These are phyloP conservation scores for Phthorimaea operculella DNA, from an alignment of 1,140 invertebrate species.

Conservation along the genomic window DNA sequence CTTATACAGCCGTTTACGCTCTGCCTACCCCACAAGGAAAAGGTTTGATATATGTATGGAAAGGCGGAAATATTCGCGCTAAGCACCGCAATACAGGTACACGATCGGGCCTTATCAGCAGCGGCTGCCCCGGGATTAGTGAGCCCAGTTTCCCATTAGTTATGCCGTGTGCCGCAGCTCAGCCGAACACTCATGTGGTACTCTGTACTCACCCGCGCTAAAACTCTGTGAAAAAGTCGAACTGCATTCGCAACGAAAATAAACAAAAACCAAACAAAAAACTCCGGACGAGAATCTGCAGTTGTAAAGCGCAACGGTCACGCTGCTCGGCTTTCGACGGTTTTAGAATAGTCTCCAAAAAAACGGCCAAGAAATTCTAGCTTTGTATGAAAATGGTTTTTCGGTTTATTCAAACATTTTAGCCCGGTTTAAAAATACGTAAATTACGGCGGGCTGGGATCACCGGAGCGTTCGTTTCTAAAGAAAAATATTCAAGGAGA, in stretches of 20 bases:
- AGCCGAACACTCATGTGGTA: neutral
- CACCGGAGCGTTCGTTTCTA: neutral
- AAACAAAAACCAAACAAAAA: conserved; percentile 3
- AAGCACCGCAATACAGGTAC: too few species aligned
- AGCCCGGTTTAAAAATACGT: conserved; percentile 2
- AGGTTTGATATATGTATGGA: too few species aligned
- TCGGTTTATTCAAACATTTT: conserved; percentile 6
- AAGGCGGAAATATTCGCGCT: too few species aligned
- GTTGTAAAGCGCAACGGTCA: conserved; percentile 6
- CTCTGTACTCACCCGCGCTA: neutral
- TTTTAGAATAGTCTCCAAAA: conserved; percentile 4
- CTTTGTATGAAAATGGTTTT: conserved; percentile 5
- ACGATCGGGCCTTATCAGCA: too few species aligned
- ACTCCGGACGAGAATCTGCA: conserved; percentile 3
- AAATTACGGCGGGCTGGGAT: neutral
- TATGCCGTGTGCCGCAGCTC: neutral
- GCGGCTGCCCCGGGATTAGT: neutral
- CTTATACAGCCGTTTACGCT: too few species aligned
- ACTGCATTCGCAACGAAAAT: conserved; percentile 4
- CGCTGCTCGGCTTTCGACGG: conserved; percentile 5
- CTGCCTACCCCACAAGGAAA: too few species aligned
- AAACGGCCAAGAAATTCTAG: conserved; percentile 2
- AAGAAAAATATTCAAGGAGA: neutral
- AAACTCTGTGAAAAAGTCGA: conserved; percentile 5
- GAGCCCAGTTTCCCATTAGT: neutral